A percentile compares a stretch with the other conserved stretches of the same genome.
Evolutionary conservation across 2,113 vertebrate species (phyloP).

Genomic region (Australoheros scitulus): DNA sequence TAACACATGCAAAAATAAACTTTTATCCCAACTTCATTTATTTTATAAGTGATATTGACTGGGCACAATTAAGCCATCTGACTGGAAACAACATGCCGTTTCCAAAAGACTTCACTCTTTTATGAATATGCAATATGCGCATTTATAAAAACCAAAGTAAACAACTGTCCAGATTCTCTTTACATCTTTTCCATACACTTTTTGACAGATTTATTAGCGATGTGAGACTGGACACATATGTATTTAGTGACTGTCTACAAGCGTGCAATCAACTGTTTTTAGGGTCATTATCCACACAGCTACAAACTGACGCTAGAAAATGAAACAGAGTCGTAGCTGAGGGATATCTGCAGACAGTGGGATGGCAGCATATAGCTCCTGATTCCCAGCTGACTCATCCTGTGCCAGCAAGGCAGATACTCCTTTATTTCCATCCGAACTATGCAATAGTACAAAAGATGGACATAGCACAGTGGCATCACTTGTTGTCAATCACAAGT

Average conservation of each 20-base stretch:
- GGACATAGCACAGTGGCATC: background rate
- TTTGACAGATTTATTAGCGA: background rate
- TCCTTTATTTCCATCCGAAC: slow-evolving; percentile 29
- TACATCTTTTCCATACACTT: background rate
- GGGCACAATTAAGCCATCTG: background rate
- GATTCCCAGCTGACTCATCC: slow-evolving; percentile 38
- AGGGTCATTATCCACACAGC: slow-evolving; percentile 24
- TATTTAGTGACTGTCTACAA: slow-evolving; percentile 5
- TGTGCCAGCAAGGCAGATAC: slow-evolving; percentile 58
- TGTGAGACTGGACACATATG: slow-evolving; percentile 20
- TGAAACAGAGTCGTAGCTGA: slow-evolving; percentile 12
- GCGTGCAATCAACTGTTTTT: slow-evolving; percentile 9
- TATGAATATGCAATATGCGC: background rate
- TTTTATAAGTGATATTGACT: background rate
- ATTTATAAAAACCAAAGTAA: background rate
- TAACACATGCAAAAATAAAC: background rate
- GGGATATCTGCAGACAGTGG: slow-evolving; percentile 1
- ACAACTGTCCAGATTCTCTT: background rate
- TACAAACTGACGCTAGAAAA: slow-evolving; percentile 33
- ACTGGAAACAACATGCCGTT: background rate
- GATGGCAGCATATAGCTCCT: slow-evolving; percentile 7
- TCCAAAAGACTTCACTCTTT: background rate
- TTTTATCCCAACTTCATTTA: background rate
- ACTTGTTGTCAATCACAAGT: background rate
- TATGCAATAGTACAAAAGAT: background rate